These are phyloP conservation scores for Rhopalosiphum padi DNA, from an alignment of 1,140 invertebrate genomes.

Conservation along the genomic window DNA sequence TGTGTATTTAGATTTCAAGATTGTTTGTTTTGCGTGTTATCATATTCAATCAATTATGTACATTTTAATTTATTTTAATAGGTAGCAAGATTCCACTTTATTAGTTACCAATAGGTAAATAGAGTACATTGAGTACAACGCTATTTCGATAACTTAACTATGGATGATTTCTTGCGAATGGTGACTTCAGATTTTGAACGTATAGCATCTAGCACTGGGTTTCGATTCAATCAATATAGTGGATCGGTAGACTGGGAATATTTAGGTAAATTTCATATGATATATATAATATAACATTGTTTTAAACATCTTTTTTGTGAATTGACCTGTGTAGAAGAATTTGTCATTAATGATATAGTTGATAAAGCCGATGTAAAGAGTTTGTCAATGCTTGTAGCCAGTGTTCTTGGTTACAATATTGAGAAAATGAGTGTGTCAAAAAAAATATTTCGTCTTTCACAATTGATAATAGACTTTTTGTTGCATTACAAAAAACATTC, in stretches of 20 bases:
- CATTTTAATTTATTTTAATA: not conserved
- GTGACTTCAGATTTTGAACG: conserved; percentile 9
- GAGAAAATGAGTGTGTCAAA: conserved; percentile 42
- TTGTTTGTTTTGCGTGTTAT: not conserved
- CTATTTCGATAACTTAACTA: not conserved
- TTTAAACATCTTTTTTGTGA: not conserved
- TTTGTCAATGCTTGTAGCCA: conserved; percentile 30
- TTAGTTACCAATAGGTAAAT: not conserved
- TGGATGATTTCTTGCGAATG: not conserved
- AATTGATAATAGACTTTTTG: conserved; percentile 42
- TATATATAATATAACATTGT: not conserved
- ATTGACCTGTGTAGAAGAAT: not conserved
- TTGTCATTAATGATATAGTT: not conserved
- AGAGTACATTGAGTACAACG: too few relatives aligned
- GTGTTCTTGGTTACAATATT: conserved; percentile 40
- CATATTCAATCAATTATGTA: not conserved
- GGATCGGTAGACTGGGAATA: conserved; percentile 15
- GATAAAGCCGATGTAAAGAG: conserved; percentile 22
- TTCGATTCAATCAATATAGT: conserved; percentile 32
- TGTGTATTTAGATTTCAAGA: not conserved
- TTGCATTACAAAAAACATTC: conserved; percentile 37
- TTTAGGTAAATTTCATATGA: not conserved
- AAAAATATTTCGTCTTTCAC: conserved; percentile 38
- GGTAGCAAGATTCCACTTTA: not conserved
- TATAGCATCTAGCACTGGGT: not conserved